A percentile compares a stretch with the other conserved stretches of the same genome.
phyloP scores from a whole-genome alignment of 1,140 invertebrate genomes.

The Bilobella aurantiaca region DNA sequence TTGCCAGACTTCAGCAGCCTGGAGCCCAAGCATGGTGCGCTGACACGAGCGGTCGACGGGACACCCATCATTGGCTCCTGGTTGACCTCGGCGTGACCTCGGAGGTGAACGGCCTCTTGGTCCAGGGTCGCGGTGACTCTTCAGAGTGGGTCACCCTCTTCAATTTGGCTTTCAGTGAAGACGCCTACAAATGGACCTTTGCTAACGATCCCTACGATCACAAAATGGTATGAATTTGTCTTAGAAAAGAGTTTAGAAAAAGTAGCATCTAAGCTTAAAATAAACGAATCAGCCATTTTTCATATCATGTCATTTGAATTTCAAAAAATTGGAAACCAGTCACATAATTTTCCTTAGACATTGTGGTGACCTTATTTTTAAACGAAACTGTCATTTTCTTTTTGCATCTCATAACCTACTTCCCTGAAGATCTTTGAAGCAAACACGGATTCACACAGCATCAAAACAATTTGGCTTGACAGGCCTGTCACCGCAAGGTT shows the following conservation, averaged over 20 bases:
- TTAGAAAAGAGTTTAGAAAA: too few species aligned
- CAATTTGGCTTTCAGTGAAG: conserved; percentile 24
- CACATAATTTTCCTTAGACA: too few species aligned
- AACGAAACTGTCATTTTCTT: too few species aligned
- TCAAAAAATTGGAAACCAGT: too few species aligned
- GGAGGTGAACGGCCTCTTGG: conserved; percentile 29
- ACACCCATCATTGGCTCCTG: conserved; percentile 48
- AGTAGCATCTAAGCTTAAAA: too few species aligned
- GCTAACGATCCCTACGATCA: conserved; percentile 32
- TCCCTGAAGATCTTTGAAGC: conserved; percentile 44
- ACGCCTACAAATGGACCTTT: conserved; percentile 35
- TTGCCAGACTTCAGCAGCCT: conserved; percentile 46
- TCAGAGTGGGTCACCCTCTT: conserved; percentile 33
- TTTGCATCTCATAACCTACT: not conserved
- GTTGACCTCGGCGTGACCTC: conserved; percentile 44
- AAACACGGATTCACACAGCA: conserved; percentile 45
- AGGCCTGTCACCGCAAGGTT: conserved; percentile 45
- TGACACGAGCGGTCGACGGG: conserved; percentile 33
- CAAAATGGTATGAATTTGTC: conserved; percentile 34
- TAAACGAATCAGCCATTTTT: too few species aligned
- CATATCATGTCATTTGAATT: too few species aligned
- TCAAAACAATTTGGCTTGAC: conserved; percentile 44
- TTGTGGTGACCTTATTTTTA: too few species aligned
- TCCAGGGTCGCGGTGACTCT: conserved; percentile 33
- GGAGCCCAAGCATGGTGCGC: conserved; percentile 36